phyloP scores from a whole-genome alignment of 2,113 vertebrate species.

The Rhea pennata region DNA sequence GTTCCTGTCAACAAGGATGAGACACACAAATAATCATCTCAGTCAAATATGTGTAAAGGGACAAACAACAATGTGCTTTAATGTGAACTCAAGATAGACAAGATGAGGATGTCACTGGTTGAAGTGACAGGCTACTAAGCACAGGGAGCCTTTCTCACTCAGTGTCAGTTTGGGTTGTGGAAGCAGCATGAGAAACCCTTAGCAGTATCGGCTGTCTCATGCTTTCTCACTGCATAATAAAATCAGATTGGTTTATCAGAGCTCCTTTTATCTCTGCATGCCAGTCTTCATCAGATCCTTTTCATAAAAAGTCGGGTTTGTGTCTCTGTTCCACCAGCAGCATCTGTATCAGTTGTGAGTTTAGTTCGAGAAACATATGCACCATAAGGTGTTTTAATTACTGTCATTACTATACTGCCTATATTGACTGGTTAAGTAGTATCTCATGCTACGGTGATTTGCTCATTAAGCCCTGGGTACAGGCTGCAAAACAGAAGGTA shows the following conservation, averaged over 20 bases:
- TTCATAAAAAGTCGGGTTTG: background rate
- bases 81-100: background rate
- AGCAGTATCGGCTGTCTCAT: background rate
- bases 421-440: slow-evolving; percentile 24
- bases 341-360: background rate
- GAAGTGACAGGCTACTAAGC: background rate
- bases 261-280: background rate
- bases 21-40: background rate
- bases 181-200: background rate
- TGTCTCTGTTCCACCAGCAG: background rate
- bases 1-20: slow-evolving; percentile 15
- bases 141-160: background rate
- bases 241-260: background rate
- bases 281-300: background rate
- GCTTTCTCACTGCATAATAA: background rate
- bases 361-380: background rate
- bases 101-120: background rate
- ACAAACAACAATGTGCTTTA: background rate
- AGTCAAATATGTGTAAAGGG: background rate
- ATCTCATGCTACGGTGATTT: background rate
- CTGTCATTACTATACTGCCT: background rate
- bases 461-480: slow-evolving; percentile 7
- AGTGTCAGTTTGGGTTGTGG: background rate
- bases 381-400: slow-evolving; percentile 46
- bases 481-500: slow-evolving; percentile 13